A percentile compares a stretch with the other conserved stretches of the same genome.
phyloP scores from a whole-genome alignment of 2,797 vertebrate species.

The Esox lucius region DNA sequence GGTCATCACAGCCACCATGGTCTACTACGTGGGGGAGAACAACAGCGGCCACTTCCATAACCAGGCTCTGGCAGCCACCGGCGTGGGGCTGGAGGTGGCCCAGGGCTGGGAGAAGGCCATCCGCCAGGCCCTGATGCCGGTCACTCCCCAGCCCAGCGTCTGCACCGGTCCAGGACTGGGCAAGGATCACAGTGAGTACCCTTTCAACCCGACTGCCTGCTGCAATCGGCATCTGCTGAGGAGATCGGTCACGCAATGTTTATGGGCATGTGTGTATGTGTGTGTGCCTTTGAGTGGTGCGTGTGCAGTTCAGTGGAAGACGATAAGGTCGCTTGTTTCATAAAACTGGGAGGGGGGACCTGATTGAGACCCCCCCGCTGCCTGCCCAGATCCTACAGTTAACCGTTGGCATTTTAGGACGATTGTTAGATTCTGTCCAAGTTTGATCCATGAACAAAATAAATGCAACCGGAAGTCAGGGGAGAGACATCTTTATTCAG shows the following conservation, averaged over 20 bases:
- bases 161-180: constrained; percentile 79
- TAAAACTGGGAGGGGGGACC: background rate
- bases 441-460: no score
- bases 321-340: background rate
- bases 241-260: background rate
- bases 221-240: background rate
- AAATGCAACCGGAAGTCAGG: no score
- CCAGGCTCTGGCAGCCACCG: constrained; percentile 79
- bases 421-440: no score
- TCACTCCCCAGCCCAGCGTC: constrained; percentile 87
- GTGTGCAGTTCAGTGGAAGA: no score
- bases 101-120: constrained; percentile 93
- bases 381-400: background rate
- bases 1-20: constrained; percentile 88
- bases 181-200: constrained; percentile 89
- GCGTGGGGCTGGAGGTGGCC: constrained; percentile 85
- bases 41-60: constrained; percentile 70
- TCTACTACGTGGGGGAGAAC: constrained; percentile 92
- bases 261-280: background rate
- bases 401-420: constrained; percentile 5
- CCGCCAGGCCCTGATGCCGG: constrained; percentile 92
- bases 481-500: no score
- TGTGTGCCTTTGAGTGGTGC: background rate
- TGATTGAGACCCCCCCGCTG: background rate
- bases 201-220: background rate